Evolutionary conservation across 2,888 invertebrate genomes (phyloP).

Genomic region (Autographa pulchrina): DNA sequence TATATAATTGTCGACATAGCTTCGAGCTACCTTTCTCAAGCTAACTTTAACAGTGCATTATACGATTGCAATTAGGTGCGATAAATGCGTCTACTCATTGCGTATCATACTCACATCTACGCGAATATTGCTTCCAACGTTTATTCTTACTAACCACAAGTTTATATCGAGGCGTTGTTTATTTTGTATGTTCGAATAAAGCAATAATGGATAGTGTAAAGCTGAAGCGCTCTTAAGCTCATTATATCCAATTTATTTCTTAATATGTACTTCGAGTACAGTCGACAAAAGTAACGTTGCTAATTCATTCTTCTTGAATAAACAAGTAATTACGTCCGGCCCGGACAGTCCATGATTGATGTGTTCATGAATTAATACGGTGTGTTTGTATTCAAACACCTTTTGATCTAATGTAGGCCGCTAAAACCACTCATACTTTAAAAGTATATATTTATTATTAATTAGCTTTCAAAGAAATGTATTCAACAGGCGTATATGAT

Average conservation of each 20-base stretch:
- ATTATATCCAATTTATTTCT: constrained; percentile 20
- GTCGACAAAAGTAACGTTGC: constrained; percentile 23
- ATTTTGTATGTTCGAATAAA: constrained; percentile 14
- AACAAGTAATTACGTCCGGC: constrained; percentile 73
- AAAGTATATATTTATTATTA: constrained; percentile 49
- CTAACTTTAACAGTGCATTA: constrained; percentile 77
- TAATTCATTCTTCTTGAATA: constrained; percentile 68
- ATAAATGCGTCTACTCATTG: constrained; percentile 72
- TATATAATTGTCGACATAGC: background rate
- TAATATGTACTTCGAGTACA: constrained; percentile 11
- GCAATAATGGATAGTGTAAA: constrained; percentile 18
- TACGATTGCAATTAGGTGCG: constrained; percentile 80
- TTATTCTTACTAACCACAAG: constrained; percentile 69
- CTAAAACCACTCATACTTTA: constrained; percentile 45
- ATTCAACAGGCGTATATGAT: constrained; percentile 56
- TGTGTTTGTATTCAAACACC: constrained; percentile 48
- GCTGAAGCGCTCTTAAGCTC: constrained; percentile 12
- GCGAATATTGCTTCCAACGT: constrained; percentile 69
- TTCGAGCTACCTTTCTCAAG: constrained; percentile 1
- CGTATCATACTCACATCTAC: constrained; percentile 60
- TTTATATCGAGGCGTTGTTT: constrained; percentile 21
- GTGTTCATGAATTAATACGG: constrained; percentile 69
- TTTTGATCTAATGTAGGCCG: constrained; percentile 34
- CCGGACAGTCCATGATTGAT: constrained; percentile 75
- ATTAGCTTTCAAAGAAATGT: constrained; percentile 50